Percentiles rank a stretch among this genome's conserved stretches.
These are phyloP conservation scores for Pemphredon lugubris DNA, from an alignment of 2,888 invertebrate genomes.

Conservation along the genomic window DNA sequence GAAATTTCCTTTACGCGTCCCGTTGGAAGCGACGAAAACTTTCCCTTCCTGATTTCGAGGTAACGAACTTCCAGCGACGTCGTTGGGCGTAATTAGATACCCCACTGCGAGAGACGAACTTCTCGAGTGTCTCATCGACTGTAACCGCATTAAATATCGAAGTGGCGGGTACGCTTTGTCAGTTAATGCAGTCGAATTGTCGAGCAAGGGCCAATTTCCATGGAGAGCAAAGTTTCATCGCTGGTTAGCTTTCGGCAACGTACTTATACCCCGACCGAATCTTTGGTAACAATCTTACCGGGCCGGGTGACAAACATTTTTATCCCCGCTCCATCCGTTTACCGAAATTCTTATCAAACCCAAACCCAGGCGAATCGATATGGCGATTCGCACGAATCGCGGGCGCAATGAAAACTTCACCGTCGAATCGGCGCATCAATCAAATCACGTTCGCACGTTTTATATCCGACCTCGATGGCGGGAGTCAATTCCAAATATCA, in stretches of 20 bases:
- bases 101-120: slow-evolving; percentile 41
- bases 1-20: neutral
- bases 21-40: slow-evolving; percentile 9
- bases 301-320: too few relatives aligned
- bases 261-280: too few relatives aligned
- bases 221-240: slow-evolving; percentile 3
- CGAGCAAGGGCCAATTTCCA: slow-evolving; percentile 17
- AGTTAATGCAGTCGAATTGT: neutral
- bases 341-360: too few relatives aligned
- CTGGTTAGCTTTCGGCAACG: neutral
- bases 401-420: too few relatives aligned
- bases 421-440: too few relatives aligned
- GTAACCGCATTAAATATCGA: slow-evolving; percentile 53
- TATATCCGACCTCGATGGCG: too few relatives aligned
- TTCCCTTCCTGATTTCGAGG: slow-evolving; percentile 25
- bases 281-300: too few relatives aligned
- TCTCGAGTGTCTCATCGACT: slow-evolving; percentile 52
- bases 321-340: too few relatives aligned
- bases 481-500: too few relatives aligned
- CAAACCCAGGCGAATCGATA: too few relatives aligned
- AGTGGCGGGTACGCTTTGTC: slow-evolving; percentile 35
- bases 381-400: too few relatives aligned
- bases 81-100: slow-evolving; percentile 50
- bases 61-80: slow-evolving; percentile 31
- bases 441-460: too few relatives aligned